phyloP scores from a whole-genome alignment of 2,888 invertebrate species.

The Trissolcus japonicus region DNA sequence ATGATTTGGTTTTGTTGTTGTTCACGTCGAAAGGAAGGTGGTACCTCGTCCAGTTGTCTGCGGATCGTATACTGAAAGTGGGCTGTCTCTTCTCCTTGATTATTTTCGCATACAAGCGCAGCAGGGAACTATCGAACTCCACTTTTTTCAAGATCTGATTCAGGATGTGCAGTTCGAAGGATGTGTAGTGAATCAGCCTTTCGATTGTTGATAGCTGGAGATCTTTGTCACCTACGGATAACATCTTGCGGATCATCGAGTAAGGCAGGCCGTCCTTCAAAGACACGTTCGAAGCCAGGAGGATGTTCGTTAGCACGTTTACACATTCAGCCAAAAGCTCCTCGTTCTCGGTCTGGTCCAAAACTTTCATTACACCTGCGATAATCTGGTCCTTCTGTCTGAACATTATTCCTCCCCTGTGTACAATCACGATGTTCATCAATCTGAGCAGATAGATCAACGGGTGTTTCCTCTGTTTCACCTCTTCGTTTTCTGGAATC shows the following conservation, averaged over 20 bases:
- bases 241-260: constrained; percentile 81
- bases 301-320: constrained; percentile 64
- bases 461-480: constrained; percentile 47
- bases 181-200: constrained; percentile 81
- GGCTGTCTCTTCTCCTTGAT: constrained; percentile 82
- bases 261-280: constrained; percentile 86
- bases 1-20: constrained; percentile 65
- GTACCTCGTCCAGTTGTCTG: constrained; percentile 83
- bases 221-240: constrained; percentile 79
- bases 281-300: constrained; percentile 79
- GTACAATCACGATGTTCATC: constrained; percentile 79
- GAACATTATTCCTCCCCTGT: constrained; percentile 82
- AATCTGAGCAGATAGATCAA: constrained; percentile 76
- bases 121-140: constrained; percentile 77
- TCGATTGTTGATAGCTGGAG: constrained; percentile 82
- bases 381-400: constrained; percentile 80
- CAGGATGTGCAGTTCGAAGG: constrained; percentile 85
- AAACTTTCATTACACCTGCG: constrained; percentile 75
- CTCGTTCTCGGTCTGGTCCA: constrained; percentile 61
- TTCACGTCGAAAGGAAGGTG: constrained; percentile 76
- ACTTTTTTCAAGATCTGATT: constrained; percentile 81
- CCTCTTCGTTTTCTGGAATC: constrained; percentile 59
- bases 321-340: constrained; percentile 61
- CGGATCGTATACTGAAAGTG: constrained; percentile 79
- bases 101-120: constrained; percentile 82